Evolutionary conservation across 2,113 vertebrate genomes (phyloP).

Genomic region (Lagopus leucura): DNA sequence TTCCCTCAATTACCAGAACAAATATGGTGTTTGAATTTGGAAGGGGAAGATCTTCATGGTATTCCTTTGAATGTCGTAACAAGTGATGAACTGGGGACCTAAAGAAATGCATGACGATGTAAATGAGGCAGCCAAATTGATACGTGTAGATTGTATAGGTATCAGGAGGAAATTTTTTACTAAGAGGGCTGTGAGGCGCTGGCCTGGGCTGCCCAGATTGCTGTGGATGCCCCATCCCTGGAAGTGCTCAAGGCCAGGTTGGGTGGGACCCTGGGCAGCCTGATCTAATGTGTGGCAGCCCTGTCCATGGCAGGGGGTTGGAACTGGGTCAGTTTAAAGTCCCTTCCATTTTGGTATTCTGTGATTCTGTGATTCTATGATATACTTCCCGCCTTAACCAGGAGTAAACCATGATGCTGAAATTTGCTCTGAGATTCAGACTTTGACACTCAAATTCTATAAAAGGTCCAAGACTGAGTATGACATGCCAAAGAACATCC

Average conservation of each 20-base stretch:
- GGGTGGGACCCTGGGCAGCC: background rate
- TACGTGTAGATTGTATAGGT: background rate
- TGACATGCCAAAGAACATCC: background rate
- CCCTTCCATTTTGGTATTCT: background rate
- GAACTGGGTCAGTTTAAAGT: background rate
- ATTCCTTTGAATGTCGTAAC: background rate
- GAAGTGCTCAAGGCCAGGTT: background rate
- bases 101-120: accelerated
- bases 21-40: background rate
- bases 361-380: background rate
- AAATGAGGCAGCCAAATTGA: background rate
- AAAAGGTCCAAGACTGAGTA: background rate
- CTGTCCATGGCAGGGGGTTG: background rate
- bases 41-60: background rate
- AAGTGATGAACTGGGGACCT: background rate
- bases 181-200: background rate
- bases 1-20: background rate
- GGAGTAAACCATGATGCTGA: accelerated
- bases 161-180: background rate
- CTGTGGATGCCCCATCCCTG: background rate
- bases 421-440: background rate
- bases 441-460: background rate
- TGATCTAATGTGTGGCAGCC: background rate
- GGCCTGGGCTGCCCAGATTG: background rate
- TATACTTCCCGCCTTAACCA: background rate